phyloP scores from a whole-genome alignment of 2,797 vertebrate species.

The Alcedo atthis region DNA sequence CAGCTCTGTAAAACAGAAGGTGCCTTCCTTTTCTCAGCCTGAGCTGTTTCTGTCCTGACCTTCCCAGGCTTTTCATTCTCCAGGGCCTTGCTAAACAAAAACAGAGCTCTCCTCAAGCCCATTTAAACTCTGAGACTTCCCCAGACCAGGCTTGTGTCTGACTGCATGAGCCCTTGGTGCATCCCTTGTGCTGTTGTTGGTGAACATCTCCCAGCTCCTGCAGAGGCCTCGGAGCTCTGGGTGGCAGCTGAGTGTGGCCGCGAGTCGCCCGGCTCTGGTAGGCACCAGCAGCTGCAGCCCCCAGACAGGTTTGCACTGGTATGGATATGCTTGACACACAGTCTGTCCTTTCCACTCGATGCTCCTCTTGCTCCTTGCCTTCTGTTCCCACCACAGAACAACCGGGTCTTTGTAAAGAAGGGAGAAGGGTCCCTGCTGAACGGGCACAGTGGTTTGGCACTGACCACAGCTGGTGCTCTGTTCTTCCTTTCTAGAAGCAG shows the following conservation, averaged over 20 bases:
- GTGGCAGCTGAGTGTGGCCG: not conserved
- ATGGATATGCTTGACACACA: not conserved
- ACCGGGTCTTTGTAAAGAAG: not conserved
- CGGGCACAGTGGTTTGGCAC: not conserved
- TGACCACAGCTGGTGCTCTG: not conserved
- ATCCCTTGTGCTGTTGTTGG: not conserved
- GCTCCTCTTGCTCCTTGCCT: not conserved
- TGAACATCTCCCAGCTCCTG: not conserved
- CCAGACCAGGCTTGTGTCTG: not conserved
- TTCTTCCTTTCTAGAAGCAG: not conserved
- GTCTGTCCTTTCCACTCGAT: not conserved
- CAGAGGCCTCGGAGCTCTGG: not conserved
- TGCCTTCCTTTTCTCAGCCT: not conserved
- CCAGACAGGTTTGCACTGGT: not conserved
- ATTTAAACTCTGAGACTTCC: not conserved
- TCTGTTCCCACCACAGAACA: not conserved
- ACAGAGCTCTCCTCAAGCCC: not conserved
- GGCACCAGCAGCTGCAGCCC: not conserved
- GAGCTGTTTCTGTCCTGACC: not conserved
- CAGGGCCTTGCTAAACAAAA: not conserved
- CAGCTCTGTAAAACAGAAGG: not conserved
- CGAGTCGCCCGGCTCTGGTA: accelerated
- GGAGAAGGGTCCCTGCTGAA: not conserved
- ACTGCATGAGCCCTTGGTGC: not conserved
- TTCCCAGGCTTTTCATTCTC: not conserved